phyloP scores from a whole-genome alignment of 2,113 vertebrate species.

The Bujurquina vittata region DNA sequence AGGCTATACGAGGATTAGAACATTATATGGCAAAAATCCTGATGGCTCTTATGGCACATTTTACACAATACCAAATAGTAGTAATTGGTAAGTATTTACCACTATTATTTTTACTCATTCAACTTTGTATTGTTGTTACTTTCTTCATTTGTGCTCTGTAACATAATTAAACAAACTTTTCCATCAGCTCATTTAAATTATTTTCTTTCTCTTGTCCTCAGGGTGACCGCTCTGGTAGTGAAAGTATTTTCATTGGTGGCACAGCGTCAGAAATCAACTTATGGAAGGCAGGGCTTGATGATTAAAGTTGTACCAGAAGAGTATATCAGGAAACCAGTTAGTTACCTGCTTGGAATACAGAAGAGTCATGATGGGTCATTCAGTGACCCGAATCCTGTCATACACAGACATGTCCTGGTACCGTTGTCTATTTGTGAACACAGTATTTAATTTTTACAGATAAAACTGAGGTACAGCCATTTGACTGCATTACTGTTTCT shows the following conservation, averaged over 20 bases:
- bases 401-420: slow-evolving; percentile 6
- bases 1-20: slow-evolving; percentile 81
- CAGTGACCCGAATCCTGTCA: neutral
- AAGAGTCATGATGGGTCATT: neutral
- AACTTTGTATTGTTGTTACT: neutral
- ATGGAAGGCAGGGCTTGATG: neutral
- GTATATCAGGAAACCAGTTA: slow-evolving; percentile 4
- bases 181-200: neutral
- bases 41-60: slow-evolving; percentile 82
- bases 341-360: neutral
- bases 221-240: neutral
- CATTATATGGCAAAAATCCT: slow-evolving; percentile 40
- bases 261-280: neutral
- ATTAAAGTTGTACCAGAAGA: slow-evolving; percentile 1
- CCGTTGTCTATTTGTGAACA: neutral
- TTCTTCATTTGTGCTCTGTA: neutral
- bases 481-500: neutral
- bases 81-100: neutral
- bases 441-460: neutral
- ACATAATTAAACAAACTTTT: neutral
- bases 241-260: neutral
- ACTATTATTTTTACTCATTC: neutral
- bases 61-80: neutral
- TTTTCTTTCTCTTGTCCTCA: neutral
- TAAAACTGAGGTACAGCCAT: neutral